Evolutionary conservation across 2,888 invertebrate genomes (phyloP).

Genomic region (Nomada fabriciana): DNA sequence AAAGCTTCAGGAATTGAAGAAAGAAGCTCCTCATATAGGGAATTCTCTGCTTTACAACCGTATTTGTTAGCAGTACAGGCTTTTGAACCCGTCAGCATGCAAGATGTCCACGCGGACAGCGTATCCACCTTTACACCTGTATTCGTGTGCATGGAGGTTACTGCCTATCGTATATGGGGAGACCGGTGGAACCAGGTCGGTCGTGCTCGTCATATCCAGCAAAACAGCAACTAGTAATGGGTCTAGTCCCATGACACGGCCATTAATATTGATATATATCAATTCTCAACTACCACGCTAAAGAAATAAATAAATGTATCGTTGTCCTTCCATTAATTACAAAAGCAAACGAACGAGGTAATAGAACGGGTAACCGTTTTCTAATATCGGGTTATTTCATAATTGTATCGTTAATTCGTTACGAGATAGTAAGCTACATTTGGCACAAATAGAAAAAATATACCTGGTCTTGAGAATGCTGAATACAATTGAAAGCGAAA

Average conservation of each 20-base stretch:
- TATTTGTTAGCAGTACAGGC: constrained; percentile 77
- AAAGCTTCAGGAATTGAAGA: constrained; percentile 60
- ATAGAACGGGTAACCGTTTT: neutral
- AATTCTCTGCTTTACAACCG: constrained; percentile 56
- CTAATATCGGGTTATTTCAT: neutral
- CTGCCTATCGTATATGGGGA: constrained; percentile 77
- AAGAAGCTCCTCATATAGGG: constrained; percentile 47
- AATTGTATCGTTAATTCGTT: too few species aligned
- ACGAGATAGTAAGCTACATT: too few species aligned
- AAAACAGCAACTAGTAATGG: constrained; percentile 69
- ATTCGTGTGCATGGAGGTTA: constrained; percentile 76
- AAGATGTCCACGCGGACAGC: constrained; percentile 70
- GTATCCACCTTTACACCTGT: constrained; percentile 79
- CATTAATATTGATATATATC: constrained; percentile 51
- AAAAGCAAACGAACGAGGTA: neutral
- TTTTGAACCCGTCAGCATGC: constrained; percentile 81
- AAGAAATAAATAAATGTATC: constrained; percentile 25
- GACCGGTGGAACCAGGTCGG: constrained; percentile 72
- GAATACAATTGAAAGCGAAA: too few species aligned
- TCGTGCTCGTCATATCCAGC: constrained; percentile 64
- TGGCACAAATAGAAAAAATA: neutral
- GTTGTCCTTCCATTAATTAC: constrained; percentile 8
- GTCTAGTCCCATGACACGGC: constrained; percentile 42
- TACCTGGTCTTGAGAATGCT: neutral
- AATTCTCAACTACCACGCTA: constrained; percentile 14